Percentiles rank a stretch among this genome's conserved stretches.
Conservation (phyloP, 1,140 invertebrate genomes). For the Helicorthomorpha holstii region DNA sequence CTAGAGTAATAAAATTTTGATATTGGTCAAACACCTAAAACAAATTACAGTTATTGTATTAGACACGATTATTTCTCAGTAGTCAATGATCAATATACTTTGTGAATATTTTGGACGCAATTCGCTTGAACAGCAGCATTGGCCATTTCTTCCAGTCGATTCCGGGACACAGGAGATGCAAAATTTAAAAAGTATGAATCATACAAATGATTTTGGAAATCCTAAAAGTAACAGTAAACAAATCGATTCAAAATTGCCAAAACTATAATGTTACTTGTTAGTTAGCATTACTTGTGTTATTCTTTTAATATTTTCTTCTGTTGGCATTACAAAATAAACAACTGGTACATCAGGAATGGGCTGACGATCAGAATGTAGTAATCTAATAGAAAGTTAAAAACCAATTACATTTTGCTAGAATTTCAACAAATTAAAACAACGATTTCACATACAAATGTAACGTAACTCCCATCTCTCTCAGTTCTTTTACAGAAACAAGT, state of each 20-base stretch:
- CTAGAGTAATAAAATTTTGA: conserved; percentile 93
- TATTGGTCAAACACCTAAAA: conserved; percentile 82
- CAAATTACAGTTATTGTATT: conserved; percentile 5
- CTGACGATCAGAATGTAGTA: conserved; percentile 85
- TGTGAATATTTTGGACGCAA: conserved; percentile 75
- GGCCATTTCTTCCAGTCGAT: conserved; percentile 90
- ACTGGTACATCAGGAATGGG: conserved; percentile 95
- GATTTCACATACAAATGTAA: conserved; percentile 64
- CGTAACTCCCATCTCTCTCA: conserved; percentile 89
- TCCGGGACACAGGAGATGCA: conserved; percentile 84
- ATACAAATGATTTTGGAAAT: conserved; percentile 76
- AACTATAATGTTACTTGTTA: background rate
- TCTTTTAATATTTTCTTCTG: conserved; percentile 85
- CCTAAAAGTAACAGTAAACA: conserved; percentile 17
- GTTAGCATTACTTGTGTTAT: conserved; percentile 60
- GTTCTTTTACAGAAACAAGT: conserved; percentile 84
- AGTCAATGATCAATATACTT: conserved; percentile 35
- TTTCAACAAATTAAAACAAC: conserved; percentile 7
- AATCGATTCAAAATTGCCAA: background rate
- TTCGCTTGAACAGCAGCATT: conserved; percentile 73
- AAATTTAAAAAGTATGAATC: conserved; percentile 96
- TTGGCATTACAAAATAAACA: conserved; percentile 96
- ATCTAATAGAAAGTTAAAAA: conserved; percentile 29
- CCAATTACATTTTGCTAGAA: conserved; percentile 2
- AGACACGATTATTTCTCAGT: background rate